Evolutionary conservation across 2,888 invertebrate species (phyloP), one percentile per base, ranked within the genome.

Genomic region (Theretra japonica): DNA sequence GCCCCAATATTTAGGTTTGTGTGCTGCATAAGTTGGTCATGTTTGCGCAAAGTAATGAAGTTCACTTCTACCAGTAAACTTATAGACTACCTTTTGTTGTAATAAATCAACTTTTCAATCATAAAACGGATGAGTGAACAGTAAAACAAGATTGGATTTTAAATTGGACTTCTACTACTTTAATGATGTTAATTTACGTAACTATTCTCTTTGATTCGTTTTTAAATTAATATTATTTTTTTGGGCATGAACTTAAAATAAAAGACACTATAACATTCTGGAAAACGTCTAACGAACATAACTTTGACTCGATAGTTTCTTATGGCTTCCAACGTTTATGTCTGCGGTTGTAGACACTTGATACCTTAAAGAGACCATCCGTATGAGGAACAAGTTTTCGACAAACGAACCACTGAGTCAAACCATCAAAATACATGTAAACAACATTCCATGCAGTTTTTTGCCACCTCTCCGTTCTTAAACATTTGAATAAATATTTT

Each of bases 361-460:
- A 65, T 23, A 17, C 65, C 65, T 48, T 65, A 48, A 25, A 41
- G 48, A 65, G 48, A 48, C 65, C 65, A 48, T 65, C 65, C 65
- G 2, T 65, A 48, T 41, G 23, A 65, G 65, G 48, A 65, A 65
- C 65, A 41, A 41, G 65, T 65, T 65, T 69, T 23, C n/a, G 33
- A 57, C 48, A 58, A 68, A 68, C 59, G 68, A 68, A 58, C 50
- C 68, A 41, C 68, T 57, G 59, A 69, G 72, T 72, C 59, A 69
- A 68, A 72, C 68, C 59, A 69, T 59, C 59, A 74, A 74, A 76
- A 70, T 71, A 74, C 75, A 75, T 77, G 78, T 84, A 88, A 89
- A 90, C 88, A 87, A 85, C 88, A 91, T 90, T 90, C 90, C 88
- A 74, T 80, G 77, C 83, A 83, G 86, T 84, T 87, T 89, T 90